These are phyloP conservation scores for Argyrosomus japonicus DNA, from an alignment of 2,113 vertebrate species.

Conservation along the genomic window DNA sequence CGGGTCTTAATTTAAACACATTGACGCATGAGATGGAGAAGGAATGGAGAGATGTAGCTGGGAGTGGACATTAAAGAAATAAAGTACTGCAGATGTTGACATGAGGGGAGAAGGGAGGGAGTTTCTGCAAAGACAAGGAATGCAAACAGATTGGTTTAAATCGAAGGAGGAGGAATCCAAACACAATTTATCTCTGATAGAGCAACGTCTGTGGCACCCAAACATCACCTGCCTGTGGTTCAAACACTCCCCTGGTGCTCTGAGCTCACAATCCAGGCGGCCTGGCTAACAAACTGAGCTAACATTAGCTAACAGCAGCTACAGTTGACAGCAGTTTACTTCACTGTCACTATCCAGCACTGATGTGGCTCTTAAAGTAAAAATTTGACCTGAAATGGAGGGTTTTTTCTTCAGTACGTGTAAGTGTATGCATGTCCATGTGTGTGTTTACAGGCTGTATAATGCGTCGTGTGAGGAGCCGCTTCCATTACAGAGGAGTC, in stretches of 20 bases:
- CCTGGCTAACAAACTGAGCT: too few relatives aligned
- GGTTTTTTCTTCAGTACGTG: too few relatives aligned
- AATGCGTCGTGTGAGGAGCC: constrained; percentile 85
- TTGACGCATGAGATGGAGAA: background rate
- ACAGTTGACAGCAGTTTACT: too few relatives aligned
- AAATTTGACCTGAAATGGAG: background rate
- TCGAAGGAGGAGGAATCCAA: background rate
- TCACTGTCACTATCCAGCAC: too few relatives aligned
- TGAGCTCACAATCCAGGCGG: too few relatives aligned
- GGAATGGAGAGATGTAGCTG: background rate
- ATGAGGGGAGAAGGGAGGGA: background rate
- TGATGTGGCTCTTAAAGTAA: background rate
- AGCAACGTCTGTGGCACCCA: constrained; percentile 12
- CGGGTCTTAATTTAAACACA: constrained; percentile 11
- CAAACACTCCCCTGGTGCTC: too few relatives aligned
- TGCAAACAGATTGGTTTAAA: constrained; percentile 4
- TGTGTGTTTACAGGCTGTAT: constrained; percentile 85
- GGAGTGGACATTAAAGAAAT: constrained; percentile 28
- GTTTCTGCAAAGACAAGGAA: constrained; percentile 2
- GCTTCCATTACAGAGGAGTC: constrained; percentile 76
- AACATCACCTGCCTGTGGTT: constrained; percentile 25
- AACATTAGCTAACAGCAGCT: too few relatives aligned
- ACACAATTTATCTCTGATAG: background rate
- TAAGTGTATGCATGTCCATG: background rate
- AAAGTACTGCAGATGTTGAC: constrained; percentile 29